Evolutionary conservation across 2,797 vertebrate genomes (phyloP).

Genomic region (Coregonus ussuriensis): DNA sequence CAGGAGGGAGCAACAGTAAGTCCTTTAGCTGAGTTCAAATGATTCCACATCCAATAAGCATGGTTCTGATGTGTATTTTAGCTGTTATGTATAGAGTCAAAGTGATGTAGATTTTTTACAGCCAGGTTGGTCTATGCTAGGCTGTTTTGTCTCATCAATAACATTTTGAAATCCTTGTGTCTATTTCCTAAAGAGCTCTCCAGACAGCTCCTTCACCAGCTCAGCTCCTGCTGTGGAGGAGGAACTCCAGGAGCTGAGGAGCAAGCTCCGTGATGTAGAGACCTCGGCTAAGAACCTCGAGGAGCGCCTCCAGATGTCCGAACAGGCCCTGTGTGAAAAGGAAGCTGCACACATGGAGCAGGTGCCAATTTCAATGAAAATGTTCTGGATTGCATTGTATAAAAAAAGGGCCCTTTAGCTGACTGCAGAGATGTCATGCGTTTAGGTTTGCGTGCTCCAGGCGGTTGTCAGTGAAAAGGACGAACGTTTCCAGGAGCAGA

Average conservation of each 20-base stretch:
- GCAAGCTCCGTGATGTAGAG: constrained; percentile 78
- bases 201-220: constrained; percentile 66
- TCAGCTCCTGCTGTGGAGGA: constrained; percentile 60
- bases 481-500: constrained; percentile 83
- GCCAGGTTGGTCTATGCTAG: neutral
- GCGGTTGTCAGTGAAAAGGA: constrained; percentile 87
- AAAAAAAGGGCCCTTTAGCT: neutral
- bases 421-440: constrained; percentile 12
- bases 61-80: neutral
- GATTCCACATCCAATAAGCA: neutral
- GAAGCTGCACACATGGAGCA: constrained; percentile 73
- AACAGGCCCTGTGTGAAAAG: constrained; percentile 71
- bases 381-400: no score
- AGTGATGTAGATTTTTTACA: neutral
- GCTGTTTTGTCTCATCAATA: neutral
- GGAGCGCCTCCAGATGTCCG: constrained; percentile 68
- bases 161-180: constrained; percentile 15
- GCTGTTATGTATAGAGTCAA: neutral
- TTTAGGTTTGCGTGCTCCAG: constrained; percentile 83
- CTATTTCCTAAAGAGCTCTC: constrained; percentile 61
- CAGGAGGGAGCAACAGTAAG: constrained; percentile 62
- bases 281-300: constrained; percentile 69
- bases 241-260: constrained; percentile 76
- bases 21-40: neutral
- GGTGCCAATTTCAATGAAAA: constrained; percentile 61